phyloP scores from a whole-genome alignment of 2,888 invertebrate genomes.

The Pollenia angustigena region DNA sequence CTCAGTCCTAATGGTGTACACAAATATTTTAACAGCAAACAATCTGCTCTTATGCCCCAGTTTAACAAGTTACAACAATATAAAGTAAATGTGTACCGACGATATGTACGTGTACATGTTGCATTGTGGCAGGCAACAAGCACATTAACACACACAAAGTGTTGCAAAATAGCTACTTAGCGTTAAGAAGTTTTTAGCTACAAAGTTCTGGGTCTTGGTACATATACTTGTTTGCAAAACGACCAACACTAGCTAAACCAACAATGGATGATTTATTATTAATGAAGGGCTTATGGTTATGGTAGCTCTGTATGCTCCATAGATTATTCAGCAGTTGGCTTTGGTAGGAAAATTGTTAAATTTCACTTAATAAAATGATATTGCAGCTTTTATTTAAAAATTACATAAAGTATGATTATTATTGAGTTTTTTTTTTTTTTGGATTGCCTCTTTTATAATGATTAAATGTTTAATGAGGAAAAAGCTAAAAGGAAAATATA shows the following conservation, averaged over 20 bases:
- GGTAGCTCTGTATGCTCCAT: too few relatives aligned
- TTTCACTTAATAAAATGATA: too few relatives aligned
- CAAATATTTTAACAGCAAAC: constrained; percentile 27
- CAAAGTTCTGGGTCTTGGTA: background rate
- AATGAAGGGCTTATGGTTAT: background rate
- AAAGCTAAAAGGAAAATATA: too few relatives aligned
- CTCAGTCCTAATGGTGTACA: constrained; percentile 28
- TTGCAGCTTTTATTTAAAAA: too few relatives aligned
- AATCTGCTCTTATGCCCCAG: background rate
- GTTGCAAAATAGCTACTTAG: constrained; percentile 12
- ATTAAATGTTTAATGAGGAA: too few relatives aligned
- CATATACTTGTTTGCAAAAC: background rate
- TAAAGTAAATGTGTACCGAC: background rate
- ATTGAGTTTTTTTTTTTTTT: too few relatives aligned
- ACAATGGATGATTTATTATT: background rate
- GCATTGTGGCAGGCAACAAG: constrained; percentile 18
- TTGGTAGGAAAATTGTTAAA: too few relatives aligned
- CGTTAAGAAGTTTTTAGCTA: background rate
- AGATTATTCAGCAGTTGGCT: too few relatives aligned
- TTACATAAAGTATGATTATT: too few relatives aligned
- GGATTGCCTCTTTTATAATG: too few relatives aligned
- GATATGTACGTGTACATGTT: background rate
- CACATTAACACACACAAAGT: constrained; percentile 21
- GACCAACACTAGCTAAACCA: constrained; percentile 12
- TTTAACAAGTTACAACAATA: constrained; percentile 4